These are phyloP conservation scores for Datnioides undecimradiatus DNA, from an alignment of 2,113 vertebrate genomes.

Conservation along the genomic window DNA sequence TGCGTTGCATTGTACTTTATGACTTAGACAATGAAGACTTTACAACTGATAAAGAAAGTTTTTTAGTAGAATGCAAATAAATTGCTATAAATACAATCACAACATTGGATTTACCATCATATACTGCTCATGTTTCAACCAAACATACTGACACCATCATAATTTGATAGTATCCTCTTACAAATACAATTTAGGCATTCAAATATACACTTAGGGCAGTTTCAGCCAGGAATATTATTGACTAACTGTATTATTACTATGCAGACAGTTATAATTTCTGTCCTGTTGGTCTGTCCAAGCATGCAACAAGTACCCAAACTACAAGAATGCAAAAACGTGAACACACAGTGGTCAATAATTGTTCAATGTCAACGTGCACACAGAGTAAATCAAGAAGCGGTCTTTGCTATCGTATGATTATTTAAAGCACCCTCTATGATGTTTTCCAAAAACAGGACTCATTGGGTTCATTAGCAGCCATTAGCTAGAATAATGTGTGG, in stretches of 20 bases:
- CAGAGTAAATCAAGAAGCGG: background rate
- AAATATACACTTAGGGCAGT: background rate
- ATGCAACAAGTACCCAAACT: background rate
- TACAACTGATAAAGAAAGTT: too few species aligned
- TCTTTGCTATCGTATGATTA: background rate
- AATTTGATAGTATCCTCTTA: background rate
- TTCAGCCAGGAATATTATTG: background rate
- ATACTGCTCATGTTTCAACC: background rate
- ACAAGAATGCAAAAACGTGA: background rate
- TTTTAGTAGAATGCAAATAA: background rate
- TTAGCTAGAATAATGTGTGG: conserved; percentile 1
- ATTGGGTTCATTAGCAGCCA: conserved; percentile 23
- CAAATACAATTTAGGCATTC: background rate
- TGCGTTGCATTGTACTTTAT: background rate
- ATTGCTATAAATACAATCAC: background rate
- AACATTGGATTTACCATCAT: background rate
- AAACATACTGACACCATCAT: background rate
- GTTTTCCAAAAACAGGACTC: background rate
- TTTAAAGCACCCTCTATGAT: background rate
- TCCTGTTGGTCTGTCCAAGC: background rate
- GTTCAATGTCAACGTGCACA: background rate
- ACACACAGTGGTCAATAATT: background rate
- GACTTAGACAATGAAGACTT: too few species aligned
- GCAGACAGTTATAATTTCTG: conserved; percentile 1
- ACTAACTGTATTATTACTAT: background rate